These are phyloP conservation scores for Camponotus fellah DNA, from an alignment of 2,888 invertebrate species.

Conservation along the genomic window DNA sequence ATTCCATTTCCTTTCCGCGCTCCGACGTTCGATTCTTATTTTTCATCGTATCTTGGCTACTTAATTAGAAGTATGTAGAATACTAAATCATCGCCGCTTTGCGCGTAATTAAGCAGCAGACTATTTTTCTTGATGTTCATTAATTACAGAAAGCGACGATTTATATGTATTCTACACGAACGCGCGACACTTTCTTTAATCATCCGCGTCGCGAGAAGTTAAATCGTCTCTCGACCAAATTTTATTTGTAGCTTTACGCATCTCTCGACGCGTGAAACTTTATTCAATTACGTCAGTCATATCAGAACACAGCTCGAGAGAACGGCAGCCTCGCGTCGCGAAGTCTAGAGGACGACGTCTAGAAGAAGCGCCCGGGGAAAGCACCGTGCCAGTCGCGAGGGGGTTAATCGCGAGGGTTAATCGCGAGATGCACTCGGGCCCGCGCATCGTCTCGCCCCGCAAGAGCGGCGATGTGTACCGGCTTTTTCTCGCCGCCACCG, in stretches of 20 bases:
- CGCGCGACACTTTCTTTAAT: not conserved
- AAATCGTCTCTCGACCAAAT: not conserved
- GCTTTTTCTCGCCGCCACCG: slow-evolving; percentile 43
- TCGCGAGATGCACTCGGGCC: slow-evolving; percentile 20
- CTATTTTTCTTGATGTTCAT: slow-evolving; percentile 6
- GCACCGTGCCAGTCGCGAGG: not conserved
- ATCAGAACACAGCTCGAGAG: not conserved
- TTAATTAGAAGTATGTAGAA: not conserved
- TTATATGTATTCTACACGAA: not conserved
- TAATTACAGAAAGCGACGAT: slow-evolving; percentile 10
- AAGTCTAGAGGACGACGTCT: not conserved
- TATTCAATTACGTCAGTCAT: slow-evolving; percentile 18
- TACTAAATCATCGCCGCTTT: slow-evolving; percentile 19
- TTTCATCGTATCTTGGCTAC: slow-evolving; percentile 27
- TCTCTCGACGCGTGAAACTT: not conserved
- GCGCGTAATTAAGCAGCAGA: slow-evolving; percentile 25
- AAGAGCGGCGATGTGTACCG: slow-evolving; percentile 24
- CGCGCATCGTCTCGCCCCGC: slow-evolving; percentile 2
- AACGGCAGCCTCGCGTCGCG: not conserved
- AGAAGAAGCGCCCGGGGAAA: slow-evolving; percentile 12
- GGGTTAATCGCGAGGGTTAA: slow-evolving; percentile 38
- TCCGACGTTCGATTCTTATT: slow-evolving; percentile 14
- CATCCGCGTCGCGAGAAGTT: slow-evolving; percentile 6
- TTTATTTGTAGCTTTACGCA: not conserved
- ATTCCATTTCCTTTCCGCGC: slow-evolving; percentile 18